These are phyloP conservation scores for Anorthoa munda DNA, from an alignment of 2,888 invertebrate species.

Conservation along the genomic window DNA sequence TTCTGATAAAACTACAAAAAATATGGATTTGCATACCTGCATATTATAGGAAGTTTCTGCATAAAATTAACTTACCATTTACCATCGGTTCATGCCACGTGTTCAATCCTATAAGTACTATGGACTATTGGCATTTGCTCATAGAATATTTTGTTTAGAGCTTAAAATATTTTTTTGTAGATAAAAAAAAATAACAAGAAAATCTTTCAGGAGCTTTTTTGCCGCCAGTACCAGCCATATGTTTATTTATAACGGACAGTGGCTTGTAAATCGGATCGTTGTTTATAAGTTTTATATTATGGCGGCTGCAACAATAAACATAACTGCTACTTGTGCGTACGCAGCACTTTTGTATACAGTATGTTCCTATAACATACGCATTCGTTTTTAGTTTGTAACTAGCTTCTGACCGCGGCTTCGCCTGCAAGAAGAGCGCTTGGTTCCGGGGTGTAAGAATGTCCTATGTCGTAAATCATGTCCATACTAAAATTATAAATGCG, in stretches of 20 bases:
- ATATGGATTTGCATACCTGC: background rate
- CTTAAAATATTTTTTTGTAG: too few species aligned
- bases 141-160: too few species aligned
- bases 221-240: constrained; percentile 74
- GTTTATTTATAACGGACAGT: constrained; percentile 85
- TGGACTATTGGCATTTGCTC: too few species aligned
- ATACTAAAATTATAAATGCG: too few species aligned
- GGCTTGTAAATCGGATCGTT: constrained; percentile 85
- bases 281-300: constrained; percentile 87
- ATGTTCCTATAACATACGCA: background rate
- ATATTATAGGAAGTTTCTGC: background rate
- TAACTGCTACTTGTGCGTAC: constrained; percentile 73
- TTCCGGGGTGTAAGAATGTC: too few species aligned
- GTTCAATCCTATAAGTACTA: too few species aligned
- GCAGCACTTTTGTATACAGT: constrained; percentile 49
- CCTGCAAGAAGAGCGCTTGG: too few species aligned
- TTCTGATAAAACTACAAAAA: constrained; percentile 3
- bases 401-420: too few species aligned
- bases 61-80: background rate
- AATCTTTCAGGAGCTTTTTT: constrained; percentile 46
- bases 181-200: background rate
- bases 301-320: constrained; percentile 83
- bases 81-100: too few species aligned
- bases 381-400: constrained; percentile 35
- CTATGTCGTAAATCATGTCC: too few species aligned